These are phyloP conservation scores for Todiramphus saurophagus DNA, from an alignment of 2,113 vertebrate genomes.

Conservation along the genomic window DNA sequence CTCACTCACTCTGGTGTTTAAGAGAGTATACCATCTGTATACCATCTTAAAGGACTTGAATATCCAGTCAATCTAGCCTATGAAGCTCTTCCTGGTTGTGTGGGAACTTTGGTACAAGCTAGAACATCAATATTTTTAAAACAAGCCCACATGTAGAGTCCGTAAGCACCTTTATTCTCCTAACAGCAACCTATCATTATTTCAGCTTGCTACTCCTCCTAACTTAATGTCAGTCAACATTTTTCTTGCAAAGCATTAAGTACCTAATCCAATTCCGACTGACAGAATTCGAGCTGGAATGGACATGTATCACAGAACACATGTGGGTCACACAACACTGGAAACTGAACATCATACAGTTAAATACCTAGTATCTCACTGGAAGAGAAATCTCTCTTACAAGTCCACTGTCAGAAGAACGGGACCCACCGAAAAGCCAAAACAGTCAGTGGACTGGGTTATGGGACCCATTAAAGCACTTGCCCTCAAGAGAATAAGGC, in stretches of 20 bases:
- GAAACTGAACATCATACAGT: background rate
- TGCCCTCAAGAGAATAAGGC: background rate
- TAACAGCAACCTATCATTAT: background rate
- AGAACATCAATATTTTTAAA: background rate
- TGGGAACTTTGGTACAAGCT: background rate
- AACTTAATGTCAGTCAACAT: background rate
- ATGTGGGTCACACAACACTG: background rate
- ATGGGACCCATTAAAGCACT: background rate
- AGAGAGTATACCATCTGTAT: background rate
- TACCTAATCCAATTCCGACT: background rate
- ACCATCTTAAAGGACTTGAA: background rate
- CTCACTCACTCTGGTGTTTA: background rate
- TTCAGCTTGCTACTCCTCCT: constrained; percentile 2
- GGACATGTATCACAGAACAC: background rate
- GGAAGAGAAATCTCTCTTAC: background rate
- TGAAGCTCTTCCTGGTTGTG: background rate
- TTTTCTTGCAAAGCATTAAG: background rate
- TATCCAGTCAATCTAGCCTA: background rate
- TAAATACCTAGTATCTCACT: background rate
- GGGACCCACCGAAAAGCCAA: background rate
- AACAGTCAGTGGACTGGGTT: background rate
- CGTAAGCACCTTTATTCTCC: background rate
- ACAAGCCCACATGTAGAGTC: background rate
- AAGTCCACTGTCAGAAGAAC: background rate
- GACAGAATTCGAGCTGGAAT: background rate